Evolutionary conservation across 2,888 invertebrate species (phyloP).

Genomic region (Agrotis segetum): DNA sequence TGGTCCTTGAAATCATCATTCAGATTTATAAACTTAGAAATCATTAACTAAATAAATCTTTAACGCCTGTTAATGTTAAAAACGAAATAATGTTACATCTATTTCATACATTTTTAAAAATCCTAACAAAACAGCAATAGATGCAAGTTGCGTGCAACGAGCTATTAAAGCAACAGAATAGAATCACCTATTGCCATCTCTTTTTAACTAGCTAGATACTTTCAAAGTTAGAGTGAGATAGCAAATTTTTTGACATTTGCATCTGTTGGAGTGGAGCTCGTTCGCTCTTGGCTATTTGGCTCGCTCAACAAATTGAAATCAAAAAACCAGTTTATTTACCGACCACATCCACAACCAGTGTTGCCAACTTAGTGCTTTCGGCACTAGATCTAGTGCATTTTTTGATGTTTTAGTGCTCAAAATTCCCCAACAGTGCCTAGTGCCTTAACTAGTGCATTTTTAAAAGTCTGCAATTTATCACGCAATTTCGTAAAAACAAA

Average conservation of each 20-base stretch:
- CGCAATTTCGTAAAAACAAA: no score
- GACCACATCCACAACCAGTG: conserved; percentile 75
- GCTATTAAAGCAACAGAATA: not conserved
- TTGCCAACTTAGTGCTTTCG: no score
- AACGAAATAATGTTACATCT: no score
- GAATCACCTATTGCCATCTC: conserved; percentile 35
- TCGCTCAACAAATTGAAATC: conserved; percentile 68
- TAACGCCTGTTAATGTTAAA: no score
- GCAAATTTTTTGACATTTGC: conserved; percentile 8
- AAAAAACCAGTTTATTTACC: conserved; percentile 90
- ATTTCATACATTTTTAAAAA: no score
- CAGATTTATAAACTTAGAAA: not conserved
- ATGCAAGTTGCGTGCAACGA: conserved; percentile 34
- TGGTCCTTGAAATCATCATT: not conserved
- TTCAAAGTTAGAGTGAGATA: conserved; percentile 29
- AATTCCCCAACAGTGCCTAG: no score
- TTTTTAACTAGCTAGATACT: conserved; percentile 13
- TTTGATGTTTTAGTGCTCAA: no score
- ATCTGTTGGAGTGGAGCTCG: not conserved
- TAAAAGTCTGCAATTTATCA: no score
- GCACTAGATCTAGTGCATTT: no score
- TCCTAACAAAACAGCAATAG: not conserved
- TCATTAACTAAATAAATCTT: no score
- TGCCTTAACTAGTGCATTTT: no score
- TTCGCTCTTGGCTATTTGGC: conserved; percentile 13